Evolutionary conservation across 2,797 vertebrate species (phyloP).

Genomic region (Nyctalus aviator): DNA sequence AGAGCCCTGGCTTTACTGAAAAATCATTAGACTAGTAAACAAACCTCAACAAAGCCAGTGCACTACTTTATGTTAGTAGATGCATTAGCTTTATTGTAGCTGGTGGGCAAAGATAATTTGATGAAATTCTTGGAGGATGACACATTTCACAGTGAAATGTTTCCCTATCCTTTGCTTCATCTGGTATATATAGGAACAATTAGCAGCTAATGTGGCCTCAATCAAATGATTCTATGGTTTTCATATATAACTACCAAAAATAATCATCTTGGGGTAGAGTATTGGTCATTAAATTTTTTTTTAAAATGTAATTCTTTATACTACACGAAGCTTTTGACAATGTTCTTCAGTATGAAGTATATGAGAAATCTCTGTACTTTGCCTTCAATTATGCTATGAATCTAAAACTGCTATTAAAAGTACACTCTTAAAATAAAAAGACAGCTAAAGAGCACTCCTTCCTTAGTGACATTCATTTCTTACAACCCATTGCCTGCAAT

Average conservation of each 20-base stretch:
- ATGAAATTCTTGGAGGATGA: slow-evolving; percentile 76
- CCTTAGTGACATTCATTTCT: neutral
- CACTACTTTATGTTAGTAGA: slow-evolving; percentile 78
- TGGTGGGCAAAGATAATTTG: slow-evolving; percentile 77
- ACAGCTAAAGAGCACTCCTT: neutral
- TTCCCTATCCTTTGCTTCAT: slow-evolving; percentile 74
- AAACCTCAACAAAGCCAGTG: slow-evolving; percentile 74
- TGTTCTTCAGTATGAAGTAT: neutral
- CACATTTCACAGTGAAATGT: slow-evolving; percentile 76
- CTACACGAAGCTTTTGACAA: slow-evolving; percentile 29
- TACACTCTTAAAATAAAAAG: neutral
- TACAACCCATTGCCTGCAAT: neutral
- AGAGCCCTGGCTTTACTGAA: slow-evolving; percentile 72
- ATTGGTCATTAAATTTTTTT: neutral
- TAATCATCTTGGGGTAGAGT: neutral
- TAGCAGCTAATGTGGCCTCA: slow-evolving; percentile 13
- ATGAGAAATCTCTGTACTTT: neutral
- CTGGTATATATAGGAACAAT: slow-evolving; percentile 63
- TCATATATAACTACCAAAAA: slow-evolving; percentile 28
- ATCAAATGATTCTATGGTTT: neutral
- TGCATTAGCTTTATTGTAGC: slow-evolving; percentile 79
- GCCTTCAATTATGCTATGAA: neutral
- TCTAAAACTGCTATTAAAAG: neutral
- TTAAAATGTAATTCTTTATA: neutral
- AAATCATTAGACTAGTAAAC: slow-evolving; percentile 78